Conservation (phyloP, 2,888 invertebrate genomes). For the Cistogaster globosa region DNA sequence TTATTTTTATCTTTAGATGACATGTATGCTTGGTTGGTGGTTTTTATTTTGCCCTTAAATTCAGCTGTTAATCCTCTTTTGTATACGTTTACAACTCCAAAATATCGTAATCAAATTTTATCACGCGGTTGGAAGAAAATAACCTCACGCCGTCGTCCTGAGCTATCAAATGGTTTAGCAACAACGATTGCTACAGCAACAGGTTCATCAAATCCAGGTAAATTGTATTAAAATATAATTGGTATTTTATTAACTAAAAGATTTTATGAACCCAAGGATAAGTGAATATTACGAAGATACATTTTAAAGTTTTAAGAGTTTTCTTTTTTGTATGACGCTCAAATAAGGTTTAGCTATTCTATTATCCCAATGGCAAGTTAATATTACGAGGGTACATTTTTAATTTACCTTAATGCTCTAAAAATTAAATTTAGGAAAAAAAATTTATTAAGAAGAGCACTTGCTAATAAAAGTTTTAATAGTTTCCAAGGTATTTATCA, state of each 20-base stretch:
- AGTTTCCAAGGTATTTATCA: no score
- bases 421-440: no score
- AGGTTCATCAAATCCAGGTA: slow-evolving; percentile 80
- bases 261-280: background rate
- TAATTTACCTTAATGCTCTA: no score
- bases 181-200: slow-evolving; percentile 79
- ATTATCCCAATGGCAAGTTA: no score
- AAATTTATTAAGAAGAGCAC: no score
- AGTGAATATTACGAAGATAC: background rate
- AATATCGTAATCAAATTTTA: slow-evolving; percentile 85
- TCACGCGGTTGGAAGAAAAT: slow-evolving; percentile 82
- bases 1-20: slow-evolving; percentile 83
- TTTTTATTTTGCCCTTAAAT: slow-evolving; percentile 88
- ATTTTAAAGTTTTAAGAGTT: background rate
- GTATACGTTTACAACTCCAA: slow-evolving; percentile 88
- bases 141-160: slow-evolving; percentile 80
- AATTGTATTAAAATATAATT: slow-evolving; percentile 9
- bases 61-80: slow-evolving; percentile 87
- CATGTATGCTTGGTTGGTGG: slow-evolving; percentile 86
- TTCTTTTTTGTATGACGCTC: no score
- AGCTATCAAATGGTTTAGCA: slow-evolving; percentile 79
- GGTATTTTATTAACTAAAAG: background rate
- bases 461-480: no score
- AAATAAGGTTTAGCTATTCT: no score
- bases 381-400: no score